Evolutionary conservation across 2,888 invertebrate genomes (phyloP), one percentile per base, ranked within the genome.

Genomic region (Epinotia bilunana): DNA sequence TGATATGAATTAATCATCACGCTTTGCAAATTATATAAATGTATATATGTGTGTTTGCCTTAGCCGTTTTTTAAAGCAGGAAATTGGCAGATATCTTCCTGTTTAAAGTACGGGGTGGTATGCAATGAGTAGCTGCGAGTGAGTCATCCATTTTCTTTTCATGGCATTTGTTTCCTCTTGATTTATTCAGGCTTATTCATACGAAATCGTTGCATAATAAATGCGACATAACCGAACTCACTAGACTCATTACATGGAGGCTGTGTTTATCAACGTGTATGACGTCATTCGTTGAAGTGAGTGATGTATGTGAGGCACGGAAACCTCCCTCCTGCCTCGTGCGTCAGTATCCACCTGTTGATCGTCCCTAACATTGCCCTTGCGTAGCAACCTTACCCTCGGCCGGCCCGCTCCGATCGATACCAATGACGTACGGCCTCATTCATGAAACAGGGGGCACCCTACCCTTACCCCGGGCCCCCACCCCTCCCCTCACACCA

Each of bases 341-440:
- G 91, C 91, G 91, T 92, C 91, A 91, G 83, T 77, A 9, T 11
- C 84, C 89, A 93, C 93, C 92, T 93, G 93, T 93, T 92, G 92
- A 85, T 84, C 84, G 84, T 82, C 78, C 85, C 82, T 82, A 81
- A 82, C 80, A 79, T 79, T 88, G 92, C 85, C 93, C 92, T 93
- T 93, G 92, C 87, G 87, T 81, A 88, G 83, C 88, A 90, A 90
- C 92, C 91, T 88, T 85, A 83, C 78, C 84, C 84, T 81, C 82
- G 87, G 86, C 86, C 84, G 80, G 80, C 80, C 79, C 80, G 81
- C 76, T 77, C 78, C 86, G 88, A 86, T 94, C 93, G 90, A 93
- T 92, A 86, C 81, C 83, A 83, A 90, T 94, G 93, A 94, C 93
- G 93, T 93, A 91, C 88, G 88, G 82, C 92, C 92, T 88, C 93